A percentile compares a stretch with the other conserved stretches of the same genome.
Conservation (phyloP, 2,888 invertebrate species). For the Ellobium chinense region DNA sequence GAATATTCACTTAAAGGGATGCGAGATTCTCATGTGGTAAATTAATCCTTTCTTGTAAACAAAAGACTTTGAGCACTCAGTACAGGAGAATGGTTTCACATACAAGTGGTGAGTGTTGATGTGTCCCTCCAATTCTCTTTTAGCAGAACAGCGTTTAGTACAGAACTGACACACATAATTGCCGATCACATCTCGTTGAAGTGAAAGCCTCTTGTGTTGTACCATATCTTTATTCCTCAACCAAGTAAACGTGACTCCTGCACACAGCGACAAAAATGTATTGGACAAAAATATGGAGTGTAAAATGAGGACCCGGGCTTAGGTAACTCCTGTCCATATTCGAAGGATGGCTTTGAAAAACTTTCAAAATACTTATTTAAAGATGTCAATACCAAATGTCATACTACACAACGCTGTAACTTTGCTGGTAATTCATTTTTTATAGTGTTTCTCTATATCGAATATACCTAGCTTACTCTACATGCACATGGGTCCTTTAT, state of each 20-base stretch:
- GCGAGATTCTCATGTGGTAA: constrained; percentile 26
- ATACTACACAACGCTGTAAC: too few relatives aligned
- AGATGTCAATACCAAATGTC: too few relatives aligned
- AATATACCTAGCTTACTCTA: too few relatives aligned
- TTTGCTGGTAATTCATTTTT: too few relatives aligned
- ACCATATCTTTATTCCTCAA: not conserved
- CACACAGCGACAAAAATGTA: constrained; percentile 25
- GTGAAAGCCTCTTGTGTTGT: not conserved
- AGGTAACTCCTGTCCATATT: too few relatives aligned
- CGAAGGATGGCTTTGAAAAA: too few relatives aligned
- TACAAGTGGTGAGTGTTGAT: constrained; percentile 42
- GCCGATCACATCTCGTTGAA: constrained; percentile 3
- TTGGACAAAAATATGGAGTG: not conserved
- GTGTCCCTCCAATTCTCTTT: constrained; percentile 41
- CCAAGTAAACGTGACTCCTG: constrained; percentile 12
- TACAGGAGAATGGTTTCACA: constrained; percentile 34
- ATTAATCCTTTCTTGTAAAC: constrained; percentile 39
- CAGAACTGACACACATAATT: constrained; percentile 37
- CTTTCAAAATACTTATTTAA: too few relatives aligned
- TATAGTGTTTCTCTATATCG: too few relatives aligned
- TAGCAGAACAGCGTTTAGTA: constrained; percentile 22
- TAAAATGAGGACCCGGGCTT: constrained; percentile 17
- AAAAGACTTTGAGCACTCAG: constrained; percentile 35
- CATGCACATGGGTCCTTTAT: too few relatives aligned
- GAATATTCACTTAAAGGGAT: not conserved